Evolutionary conservation across 2,888 invertebrate genomes (phyloP), one percentile per base, ranked within the genome.

Genomic region (Mimachlamys varia): DNA sequence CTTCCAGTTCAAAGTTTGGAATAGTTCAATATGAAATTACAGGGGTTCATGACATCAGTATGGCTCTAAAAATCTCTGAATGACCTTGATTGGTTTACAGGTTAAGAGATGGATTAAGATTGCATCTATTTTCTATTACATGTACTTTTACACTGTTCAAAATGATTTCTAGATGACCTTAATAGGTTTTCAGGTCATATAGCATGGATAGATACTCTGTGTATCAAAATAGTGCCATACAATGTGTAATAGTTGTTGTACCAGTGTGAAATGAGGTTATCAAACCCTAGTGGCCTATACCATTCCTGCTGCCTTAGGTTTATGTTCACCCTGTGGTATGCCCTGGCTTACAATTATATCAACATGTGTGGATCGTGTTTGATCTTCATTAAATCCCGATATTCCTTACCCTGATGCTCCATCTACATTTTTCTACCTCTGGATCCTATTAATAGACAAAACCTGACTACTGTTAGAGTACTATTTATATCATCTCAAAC

Each of bases 321-420:
- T 55, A 4, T 19, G 15, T 55, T 13, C 19, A 10, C 19, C 13
- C 58, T 22, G 19, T 58, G 27, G n/a, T n/a, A 22, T 22, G n/a
- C 62, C 53, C 62, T 62, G 62, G 62, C 62, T 62, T n/a, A 22
- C 22, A n/a, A 62, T 62, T 62, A 62, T 62, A 62, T n/a, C 62
- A 62, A 22, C n/a, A 62, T 33, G 76, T 17, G 33, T 33, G 58
- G 76, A 33, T 5, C 27, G 7, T 7, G 33, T 76, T 27, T 76
- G 33, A 76, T 76, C 76, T 76, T 33, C 33, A 76, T 33, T 33
- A 33, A 76, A 76, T 12, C 76, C 33, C 12, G 19, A 53, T 53
- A 53, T 15, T 53, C 58, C 22, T 53, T 15, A 53, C 27, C 33
- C 76, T 76, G 76, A 33, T 10, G 27, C 76, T 27, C 22, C 13